Evolutionary conservation across 2,113 vertebrate species (phyloP).

Genomic region (Ascaphus truei): DNA sequence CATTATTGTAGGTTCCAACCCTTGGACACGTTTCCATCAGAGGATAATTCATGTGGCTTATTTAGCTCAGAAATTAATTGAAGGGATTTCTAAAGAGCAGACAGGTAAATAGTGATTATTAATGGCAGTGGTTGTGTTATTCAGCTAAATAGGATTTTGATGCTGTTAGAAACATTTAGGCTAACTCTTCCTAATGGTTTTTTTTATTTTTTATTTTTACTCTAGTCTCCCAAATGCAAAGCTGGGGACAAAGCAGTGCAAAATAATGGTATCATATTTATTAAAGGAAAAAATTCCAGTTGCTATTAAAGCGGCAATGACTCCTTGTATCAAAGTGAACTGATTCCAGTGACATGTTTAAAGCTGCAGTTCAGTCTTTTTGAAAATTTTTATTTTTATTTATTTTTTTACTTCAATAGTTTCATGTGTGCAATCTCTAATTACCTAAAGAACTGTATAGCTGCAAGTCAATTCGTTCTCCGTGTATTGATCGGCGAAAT

Average conservation of each 20-base stretch:
- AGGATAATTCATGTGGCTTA: constrained; percentile 13
- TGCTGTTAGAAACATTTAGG: neutral
- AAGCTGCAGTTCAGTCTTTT: too few relatives aligned
- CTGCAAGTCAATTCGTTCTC: too few relatives aligned
- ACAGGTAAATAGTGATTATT: constrained; percentile 3
- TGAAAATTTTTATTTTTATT: too few relatives aligned
- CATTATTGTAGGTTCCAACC: constrained; percentile 23
- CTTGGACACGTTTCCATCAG: neutral
- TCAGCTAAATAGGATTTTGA: neutral
- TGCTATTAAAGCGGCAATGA: too few relatives aligned
- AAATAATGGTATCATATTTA: too few relatives aligned
- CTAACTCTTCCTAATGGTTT: neutral
- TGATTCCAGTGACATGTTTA: too few relatives aligned
- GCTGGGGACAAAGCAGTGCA: neutral
- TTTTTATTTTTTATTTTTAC: neutral
- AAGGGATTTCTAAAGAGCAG: neutral
- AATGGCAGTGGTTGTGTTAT: neutral
- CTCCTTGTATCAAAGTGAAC: too few relatives aligned
- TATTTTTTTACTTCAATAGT: too few relatives aligned
- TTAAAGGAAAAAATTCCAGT: too few relatives aligned
- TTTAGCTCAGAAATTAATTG: constrained; percentile 4
- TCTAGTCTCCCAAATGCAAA: neutral
- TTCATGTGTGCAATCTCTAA: too few relatives aligned
- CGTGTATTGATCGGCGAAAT: too few relatives aligned
- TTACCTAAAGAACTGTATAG: too few relatives aligned